Conservation (phyloP, 1,140 invertebrate species). For the Zaprionus davidi region DNA sequence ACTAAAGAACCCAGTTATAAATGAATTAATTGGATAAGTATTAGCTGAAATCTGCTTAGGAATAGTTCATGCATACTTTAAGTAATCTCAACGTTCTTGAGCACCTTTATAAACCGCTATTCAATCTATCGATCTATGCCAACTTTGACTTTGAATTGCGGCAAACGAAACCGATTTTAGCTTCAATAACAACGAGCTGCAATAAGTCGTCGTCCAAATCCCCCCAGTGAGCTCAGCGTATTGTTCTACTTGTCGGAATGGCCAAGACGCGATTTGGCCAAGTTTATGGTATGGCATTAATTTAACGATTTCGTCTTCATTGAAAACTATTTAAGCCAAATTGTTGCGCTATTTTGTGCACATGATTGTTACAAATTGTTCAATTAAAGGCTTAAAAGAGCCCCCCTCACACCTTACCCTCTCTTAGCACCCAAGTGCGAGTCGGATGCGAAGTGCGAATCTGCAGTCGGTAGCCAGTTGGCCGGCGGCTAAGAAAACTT, state of each 20-base stretch:
- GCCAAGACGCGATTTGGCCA: slow-evolving; percentile 40
- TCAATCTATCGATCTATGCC: neutral
- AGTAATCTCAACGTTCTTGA: neutral
- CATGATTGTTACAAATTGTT: slow-evolving; percentile 83
- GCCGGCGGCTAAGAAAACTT: slow-evolving; percentile 28
- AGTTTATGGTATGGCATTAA: slow-evolving; percentile 66
- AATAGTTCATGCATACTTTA: neutral
- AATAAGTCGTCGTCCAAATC: slow-evolving; percentile 16
- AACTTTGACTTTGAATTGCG: neutral
- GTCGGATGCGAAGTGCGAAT: neutral
- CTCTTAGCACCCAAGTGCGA: neutral
- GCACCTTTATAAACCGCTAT: neutral
- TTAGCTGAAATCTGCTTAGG: neutral
- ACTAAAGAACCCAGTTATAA: neutral
- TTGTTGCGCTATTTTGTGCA: slow-evolving; percentile 81
- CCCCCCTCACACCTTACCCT: neutral
- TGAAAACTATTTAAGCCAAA: slow-evolving; percentile 83
- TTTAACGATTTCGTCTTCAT: slow-evolving; percentile 68
- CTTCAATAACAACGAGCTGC: neutral
- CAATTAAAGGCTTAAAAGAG: slow-evolving; percentile 76
- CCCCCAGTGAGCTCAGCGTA: slow-evolving; percentile 18
- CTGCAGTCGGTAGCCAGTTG: slow-evolving; percentile 29
- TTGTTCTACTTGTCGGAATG: slow-evolving; percentile 46
- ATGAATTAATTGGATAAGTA: neutral
- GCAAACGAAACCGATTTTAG: slow-evolving; percentile 10